Evolutionary conservation across 1,140 invertebrate genomes (phyloP).

Genomic region (Drosophila guanche): DNA sequence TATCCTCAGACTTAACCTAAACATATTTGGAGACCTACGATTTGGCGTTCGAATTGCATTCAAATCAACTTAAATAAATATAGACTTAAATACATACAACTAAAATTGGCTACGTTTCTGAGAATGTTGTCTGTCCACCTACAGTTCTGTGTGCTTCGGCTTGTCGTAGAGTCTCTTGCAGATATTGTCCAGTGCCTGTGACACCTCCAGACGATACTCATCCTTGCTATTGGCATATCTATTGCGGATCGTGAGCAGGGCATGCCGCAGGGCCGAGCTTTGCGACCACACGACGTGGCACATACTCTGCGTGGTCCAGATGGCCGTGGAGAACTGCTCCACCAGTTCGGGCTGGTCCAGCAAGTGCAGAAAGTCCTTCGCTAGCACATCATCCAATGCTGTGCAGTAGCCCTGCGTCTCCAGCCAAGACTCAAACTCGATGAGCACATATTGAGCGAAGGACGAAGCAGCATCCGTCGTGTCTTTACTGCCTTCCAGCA

Average conservation of each 20-base stretch:
- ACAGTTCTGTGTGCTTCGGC: constrained; percentile 63
- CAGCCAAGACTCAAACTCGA: constrained; percentile 70
- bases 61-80: constrained; percentile 27
- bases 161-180: constrained; percentile 57
- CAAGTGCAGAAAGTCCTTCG: constrained; percentile 45
- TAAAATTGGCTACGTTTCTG: constrained; percentile 26
- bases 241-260: constrained; percentile 63
- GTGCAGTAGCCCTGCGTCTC: constrained; percentile 58
- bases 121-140: constrained; percentile 6
- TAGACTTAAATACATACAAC: constrained; percentile 2
- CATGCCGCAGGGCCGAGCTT: constrained; percentile 56
- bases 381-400: constrained; percentile 49
- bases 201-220: constrained; percentile 69
- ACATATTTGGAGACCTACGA: constrained; percentile 5
- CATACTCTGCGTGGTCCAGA: constrained; percentile 55
- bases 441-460: constrained; percentile 64
- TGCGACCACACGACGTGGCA: constrained; percentile 65
- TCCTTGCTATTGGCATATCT: constrained; percentile 60
- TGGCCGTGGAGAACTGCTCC: constrained; percentile 61
- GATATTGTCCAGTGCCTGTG: constrained; percentile 46
- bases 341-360: constrained; percentile 69
- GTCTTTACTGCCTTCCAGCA: constrained; percentile 40
- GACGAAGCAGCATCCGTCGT: constrained; percentile 31
- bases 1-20: constrained; percentile 19
- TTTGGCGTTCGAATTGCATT: constrained; percentile 45